Evolutionary conservation across 2,113 vertebrate species (phyloP), one percentile per base, ranked within the genome.

Genomic region (Athene noctua): DNA sequence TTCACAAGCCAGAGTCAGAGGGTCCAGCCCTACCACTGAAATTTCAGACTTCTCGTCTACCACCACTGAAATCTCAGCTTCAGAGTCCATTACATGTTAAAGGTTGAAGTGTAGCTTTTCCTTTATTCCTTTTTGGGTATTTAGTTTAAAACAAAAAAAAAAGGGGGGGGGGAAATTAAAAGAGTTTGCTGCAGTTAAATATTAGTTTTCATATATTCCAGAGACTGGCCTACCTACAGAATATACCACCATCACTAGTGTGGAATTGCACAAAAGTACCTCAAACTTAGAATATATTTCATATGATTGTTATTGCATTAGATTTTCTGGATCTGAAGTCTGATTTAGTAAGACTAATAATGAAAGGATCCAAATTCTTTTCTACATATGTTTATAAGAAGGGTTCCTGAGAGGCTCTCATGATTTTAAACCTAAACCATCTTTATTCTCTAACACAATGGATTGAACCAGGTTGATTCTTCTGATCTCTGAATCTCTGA

Each of bases 191-290:
- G 11, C 7, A 77, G n/a, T 66, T 86, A 85, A 72, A 72, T n/a
- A 47, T 32, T 55, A 20, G 57, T 75, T 80, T 88, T 77, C 61
- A 40, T 36, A 29, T 65, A 75, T 72, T 40, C 34, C 49, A 82
- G 66, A 71, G 17, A 65, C 10, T 46, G 6, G 5, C 80, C 44
- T 83, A 61, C 19, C 26, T 65, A 67, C 10, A 36, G 1, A 15
- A 77, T 68, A 70, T 44, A 5, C 17, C 6, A 5, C 17, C 6
- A 54, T n/a, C 80, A 51, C 10, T 7, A 47, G 6, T 0, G 0
- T 14, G 21, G 15, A 66, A 86, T 42, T 86, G 36, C 18, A 71
- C 12, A 81, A 38, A 86, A 52, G 6, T 51, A 74, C 14, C 13
- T 68, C 30, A 71, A 38, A 62, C 4, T 54, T 84, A 54, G 15